These are phyloP conservation scores for Amblyjoppa fuscipennis DNA, from an alignment of 2,888 invertebrate species.

Conservation along the genomic window DNA sequence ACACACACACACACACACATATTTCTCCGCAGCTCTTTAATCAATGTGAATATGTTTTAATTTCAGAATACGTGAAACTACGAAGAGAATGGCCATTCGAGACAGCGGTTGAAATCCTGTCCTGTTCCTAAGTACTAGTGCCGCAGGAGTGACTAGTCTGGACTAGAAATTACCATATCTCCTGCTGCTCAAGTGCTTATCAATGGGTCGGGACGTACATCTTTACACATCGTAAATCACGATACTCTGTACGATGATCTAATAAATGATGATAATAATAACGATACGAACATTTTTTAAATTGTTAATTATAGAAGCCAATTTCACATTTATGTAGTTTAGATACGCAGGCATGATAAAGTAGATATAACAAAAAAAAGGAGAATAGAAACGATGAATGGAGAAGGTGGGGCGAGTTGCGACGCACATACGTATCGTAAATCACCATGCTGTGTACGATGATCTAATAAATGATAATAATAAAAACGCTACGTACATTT, in stretches of 20 bases:
- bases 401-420: no score
- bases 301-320: no score
- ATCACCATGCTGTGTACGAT: background rate
- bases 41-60: background rate
- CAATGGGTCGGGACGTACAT: constrained; percentile 88
- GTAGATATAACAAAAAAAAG: no score
- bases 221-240: constrained; percentile 49
- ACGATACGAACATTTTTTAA: background rate
- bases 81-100: background rate
- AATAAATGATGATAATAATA: background rate
- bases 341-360: no score
- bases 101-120: constrained; percentile 83
- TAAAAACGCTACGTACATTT: background rate
- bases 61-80: background rate
- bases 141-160: constrained; percentile 92
- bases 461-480: background rate
- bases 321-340: no score
- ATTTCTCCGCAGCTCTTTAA: background rate
- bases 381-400: no score
- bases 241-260: background rate
- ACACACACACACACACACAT: no score
- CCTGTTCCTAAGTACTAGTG: constrained; percentile 97
- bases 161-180: constrained; percentile 86
- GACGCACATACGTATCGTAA: background rate
- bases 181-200: constrained; percentile 97